A percentile compares a stretch with the other conserved stretches of the same genome.
Conservation (phyloP, 1,140 invertebrate genomes). For the Papilio glaucus region DNA sequence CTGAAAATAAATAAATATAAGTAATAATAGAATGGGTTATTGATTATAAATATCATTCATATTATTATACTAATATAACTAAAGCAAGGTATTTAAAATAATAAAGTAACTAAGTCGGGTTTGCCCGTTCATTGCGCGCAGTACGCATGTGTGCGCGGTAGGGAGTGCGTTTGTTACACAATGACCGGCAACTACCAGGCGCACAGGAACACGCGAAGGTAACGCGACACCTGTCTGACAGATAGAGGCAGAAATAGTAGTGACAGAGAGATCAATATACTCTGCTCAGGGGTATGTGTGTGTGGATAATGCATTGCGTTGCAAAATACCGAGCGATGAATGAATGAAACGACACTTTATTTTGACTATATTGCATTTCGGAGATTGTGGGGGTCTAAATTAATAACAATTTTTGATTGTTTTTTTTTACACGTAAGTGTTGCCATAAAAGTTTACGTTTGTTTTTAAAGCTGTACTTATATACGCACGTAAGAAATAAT, state of each 20-base stretch:
- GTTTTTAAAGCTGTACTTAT: no score
- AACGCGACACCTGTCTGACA: constrained; percentile 38
- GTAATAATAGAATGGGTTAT: no score
- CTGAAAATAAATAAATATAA: no score
- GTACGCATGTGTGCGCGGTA: constrained; percentile 77
- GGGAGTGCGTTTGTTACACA: constrained; percentile 69
- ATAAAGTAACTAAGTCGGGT: background rate
- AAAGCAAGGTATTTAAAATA: no score
- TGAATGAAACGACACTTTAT: background rate
- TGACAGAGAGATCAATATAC: background rate
- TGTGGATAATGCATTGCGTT: no score
- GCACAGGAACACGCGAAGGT: constrained; percentile 42
- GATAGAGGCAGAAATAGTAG: constrained; percentile 45
- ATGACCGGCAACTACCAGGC: constrained; percentile 75
- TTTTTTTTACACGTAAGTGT: no score
- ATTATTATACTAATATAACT: no score
- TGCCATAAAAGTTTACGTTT: no score
- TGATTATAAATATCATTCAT: no score
- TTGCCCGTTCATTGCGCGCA: constrained; percentile 42
- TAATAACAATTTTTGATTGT: no score
- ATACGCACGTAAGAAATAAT: no score
- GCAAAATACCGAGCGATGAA: background rate
- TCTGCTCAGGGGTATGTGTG: background rate
- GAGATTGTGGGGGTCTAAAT: no score
- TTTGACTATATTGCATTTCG: background rate